These are phyloP conservation scores for Champsocephalus gunnari DNA, from an alignment of 2,797 vertebrate species.

Conservation along the genomic window DNA sequence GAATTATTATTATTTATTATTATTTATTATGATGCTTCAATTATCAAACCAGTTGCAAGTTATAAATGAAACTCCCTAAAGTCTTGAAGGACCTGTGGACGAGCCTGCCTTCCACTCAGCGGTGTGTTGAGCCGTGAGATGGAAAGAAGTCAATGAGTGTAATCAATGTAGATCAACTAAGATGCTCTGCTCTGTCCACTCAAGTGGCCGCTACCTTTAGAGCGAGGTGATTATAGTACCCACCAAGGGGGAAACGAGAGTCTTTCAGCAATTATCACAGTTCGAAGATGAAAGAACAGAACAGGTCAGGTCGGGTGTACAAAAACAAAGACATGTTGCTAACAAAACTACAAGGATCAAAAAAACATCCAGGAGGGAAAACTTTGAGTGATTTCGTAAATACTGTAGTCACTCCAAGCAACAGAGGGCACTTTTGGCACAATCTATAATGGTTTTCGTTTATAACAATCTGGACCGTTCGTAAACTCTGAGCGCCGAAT, in stretches of 20 bases:
- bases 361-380: too few relatives aligned
- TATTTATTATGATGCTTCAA: neutral
- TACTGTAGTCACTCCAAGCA: too few relatives aligned
- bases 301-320: too few relatives aligned
- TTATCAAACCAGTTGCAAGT: neutral
- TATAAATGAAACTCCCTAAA: conserved; percentile 18
- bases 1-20: too few relatives aligned
- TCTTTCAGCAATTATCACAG: conserved; percentile 47
- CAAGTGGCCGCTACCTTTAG: conserved; percentile 55
- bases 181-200: conserved; percentile 54
- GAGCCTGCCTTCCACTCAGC: conserved; percentile 53
- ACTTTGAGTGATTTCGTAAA: too few relatives aligned
- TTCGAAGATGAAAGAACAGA: too few relatives aligned
- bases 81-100: conserved; percentile 56
- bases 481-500: too few relatives aligned
- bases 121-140: conserved; percentile 64
- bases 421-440: too few relatives aligned
- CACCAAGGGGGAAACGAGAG: conserved; percentile 36
- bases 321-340: too few relatives aligned
- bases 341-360: too few relatives aligned
- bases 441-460: too few relatives aligned
- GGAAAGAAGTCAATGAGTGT: conserved; percentile 70
- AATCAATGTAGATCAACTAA: conserved; percentile 77
- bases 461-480: too few relatives aligned
- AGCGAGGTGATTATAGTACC: conserved; percentile 61